These are phyloP conservation scores for Brachionus rubens DNA, from an alignment of 1,140 invertebrate genomes.

Conservation along the genomic window DNA sequence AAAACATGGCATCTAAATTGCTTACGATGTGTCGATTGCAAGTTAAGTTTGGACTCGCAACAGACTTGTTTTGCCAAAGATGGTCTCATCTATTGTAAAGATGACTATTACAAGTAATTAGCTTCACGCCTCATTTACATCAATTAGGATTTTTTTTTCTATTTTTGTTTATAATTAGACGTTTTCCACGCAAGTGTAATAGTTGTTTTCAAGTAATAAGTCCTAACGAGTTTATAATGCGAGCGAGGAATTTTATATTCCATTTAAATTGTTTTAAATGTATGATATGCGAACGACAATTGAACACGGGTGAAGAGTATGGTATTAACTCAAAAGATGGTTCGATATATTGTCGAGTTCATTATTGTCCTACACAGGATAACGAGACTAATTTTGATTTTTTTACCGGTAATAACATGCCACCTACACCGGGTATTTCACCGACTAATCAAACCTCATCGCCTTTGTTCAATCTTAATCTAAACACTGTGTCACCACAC, in stretches of 20 bases:
- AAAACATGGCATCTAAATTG: slow-evolving; percentile 82
- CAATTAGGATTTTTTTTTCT: not conserved
- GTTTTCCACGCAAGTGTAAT: slow-evolving; percentile 64
- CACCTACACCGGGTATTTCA: slow-evolving; percentile 63
- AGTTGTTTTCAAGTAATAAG: slow-evolving; percentile 76
- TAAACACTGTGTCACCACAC: slow-evolving; percentile 60
- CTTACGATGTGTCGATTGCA: slow-evolving; percentile 80
- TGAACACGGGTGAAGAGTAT: slow-evolving; percentile 76
- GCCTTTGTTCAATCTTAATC: slow-evolving; percentile 62
- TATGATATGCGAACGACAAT: slow-evolving; percentile 67
- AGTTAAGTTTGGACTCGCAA: slow-evolving; percentile 78
- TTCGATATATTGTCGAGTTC: slow-evolving; percentile 61
- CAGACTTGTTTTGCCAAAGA: slow-evolving; percentile 87
- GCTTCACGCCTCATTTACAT: not conserved
- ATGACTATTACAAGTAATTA: slow-evolving; percentile 86
- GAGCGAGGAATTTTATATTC: slow-evolving; percentile 61
- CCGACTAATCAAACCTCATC: slow-evolving; percentile 61
- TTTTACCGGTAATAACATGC: slow-evolving; percentile 47
- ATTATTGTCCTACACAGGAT: slow-evolving; percentile 48
- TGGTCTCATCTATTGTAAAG: slow-evolving; percentile 92
- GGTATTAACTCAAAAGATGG: slow-evolving; percentile 66
- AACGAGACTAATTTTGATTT: slow-evolving; percentile 8
- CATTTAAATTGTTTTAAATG: slow-evolving; percentile 58
- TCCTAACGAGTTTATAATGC: slow-evolving; percentile 73
- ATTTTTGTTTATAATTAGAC: not conserved